Evolutionary conservation across 1,140 invertebrate species (phyloP).

Genomic region (Theocolax elegans): DNA sequence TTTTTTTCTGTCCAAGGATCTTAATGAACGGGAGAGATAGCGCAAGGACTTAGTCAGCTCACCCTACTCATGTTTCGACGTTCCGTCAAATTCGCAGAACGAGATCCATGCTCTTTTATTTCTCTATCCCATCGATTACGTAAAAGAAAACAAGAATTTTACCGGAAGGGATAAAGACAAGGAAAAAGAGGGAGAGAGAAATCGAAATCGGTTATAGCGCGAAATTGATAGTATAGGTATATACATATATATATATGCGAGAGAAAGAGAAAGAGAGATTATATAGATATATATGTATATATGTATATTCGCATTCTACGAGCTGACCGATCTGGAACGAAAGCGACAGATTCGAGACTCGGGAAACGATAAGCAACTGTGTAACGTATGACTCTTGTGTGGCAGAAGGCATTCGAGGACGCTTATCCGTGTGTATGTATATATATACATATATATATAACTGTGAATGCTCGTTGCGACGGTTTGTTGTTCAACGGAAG

Average conservation of each 20-base stretch:
- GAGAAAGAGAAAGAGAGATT: too few species aligned
- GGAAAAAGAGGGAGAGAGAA: not conserved
- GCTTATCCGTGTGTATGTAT: conserved; percentile 29
- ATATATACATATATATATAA: not conserved
- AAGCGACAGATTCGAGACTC: conserved; percentile 35
- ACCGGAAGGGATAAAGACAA: too few species aligned
- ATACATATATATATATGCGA: too few species aligned
- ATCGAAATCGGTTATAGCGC: conserved; percentile 27
- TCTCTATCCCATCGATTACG: not conserved
- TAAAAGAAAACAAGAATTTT: too few species aligned
- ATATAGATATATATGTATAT: too few species aligned
- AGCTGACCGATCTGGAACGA: conserved; percentile 48
- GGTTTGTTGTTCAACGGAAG: not conserved
- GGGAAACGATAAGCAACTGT: conserved; percentile 36
- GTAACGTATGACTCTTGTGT: not conserved
- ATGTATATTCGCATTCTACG: conserved; percentile 46
- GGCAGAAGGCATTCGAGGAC: not conserved
- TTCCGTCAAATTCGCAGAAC: conserved; percentile 37
- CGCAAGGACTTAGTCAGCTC: too few species aligned
- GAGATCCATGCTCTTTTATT: conserved; percentile 22
- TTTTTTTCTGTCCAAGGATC: too few species aligned
- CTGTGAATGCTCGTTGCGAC: conserved; percentile 2
- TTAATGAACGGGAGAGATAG: too few species aligned
- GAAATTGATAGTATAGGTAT: conserved; percentile 34
- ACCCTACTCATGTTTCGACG: conserved; percentile 15